A percentile compares a stretch with the other conserved stretches of the same genome.
phyloP scores from a whole-genome alignment of 2,888 invertebrate genomes.

The Quadroppia sp. region DNA sequence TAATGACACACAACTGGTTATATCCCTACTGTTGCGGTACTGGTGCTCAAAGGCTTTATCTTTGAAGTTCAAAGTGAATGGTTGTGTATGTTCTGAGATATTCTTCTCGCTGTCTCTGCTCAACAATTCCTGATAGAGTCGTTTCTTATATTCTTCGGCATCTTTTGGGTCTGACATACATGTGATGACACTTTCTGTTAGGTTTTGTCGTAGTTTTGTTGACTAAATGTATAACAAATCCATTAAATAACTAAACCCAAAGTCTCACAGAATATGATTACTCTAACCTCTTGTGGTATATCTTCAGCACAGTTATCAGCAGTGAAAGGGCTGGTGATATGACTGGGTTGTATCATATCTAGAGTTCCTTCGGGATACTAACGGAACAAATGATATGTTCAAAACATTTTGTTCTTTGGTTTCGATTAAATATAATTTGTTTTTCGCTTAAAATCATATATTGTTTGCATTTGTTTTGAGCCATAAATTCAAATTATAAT shows the following conservation, averaged over 20 bases:
- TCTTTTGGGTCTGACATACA: constrained; percentile 22
- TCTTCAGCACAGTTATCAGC: constrained; percentile 19
- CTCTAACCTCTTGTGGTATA: constrained; percentile 11
- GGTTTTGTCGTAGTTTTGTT: constrained; percentile 35
- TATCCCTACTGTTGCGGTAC: constrained; percentile 57
- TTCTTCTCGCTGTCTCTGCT: constrained; percentile 74
- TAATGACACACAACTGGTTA: constrained; percentile 51
- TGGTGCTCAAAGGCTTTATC: constrained; percentile 64
- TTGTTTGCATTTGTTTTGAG: background rate
- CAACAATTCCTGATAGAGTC: constrained; percentile 75
- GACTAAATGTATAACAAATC: background rate
- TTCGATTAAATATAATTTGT: background rate
- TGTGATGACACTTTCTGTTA: constrained; percentile 1
- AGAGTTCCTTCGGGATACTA: constrained; percentile 50
- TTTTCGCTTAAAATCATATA: background rate
- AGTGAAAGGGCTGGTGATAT: constrained; percentile 30
- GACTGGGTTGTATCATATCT: constrained; percentile 46
- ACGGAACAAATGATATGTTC: background rate
- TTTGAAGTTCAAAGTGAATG: constrained; percentile 64
- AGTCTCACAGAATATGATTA: background rate
- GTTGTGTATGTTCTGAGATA: constrained; percentile 64
- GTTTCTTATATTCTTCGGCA: constrained; percentile 69
- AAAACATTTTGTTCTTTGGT: background rate
- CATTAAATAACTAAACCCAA: background rate
- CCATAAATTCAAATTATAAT: background rate